Evolutionary conservation across 2,888 invertebrate genomes (phyloP).

Genomic region (Hypomecis punctinalis): DNA sequence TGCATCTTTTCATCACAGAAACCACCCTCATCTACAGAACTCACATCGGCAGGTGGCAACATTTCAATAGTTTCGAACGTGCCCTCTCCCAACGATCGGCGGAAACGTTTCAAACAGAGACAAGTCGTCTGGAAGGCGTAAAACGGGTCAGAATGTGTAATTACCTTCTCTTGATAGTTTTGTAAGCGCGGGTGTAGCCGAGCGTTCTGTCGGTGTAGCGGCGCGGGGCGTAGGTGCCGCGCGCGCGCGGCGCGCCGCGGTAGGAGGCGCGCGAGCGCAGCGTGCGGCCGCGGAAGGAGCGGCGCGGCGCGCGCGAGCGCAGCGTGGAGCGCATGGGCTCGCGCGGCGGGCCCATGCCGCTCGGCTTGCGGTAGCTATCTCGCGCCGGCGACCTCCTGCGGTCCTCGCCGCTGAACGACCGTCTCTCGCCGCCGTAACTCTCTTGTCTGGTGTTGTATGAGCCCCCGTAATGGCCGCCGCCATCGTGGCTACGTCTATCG

Average conservation of each 20-base stretch:
- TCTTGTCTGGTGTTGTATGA: slow-evolving; percentile 85
- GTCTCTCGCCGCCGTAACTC: slow-evolving; percentile 78
- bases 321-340: slow-evolving; percentile 67
- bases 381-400: slow-evolving; percentile 83
- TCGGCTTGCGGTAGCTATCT: slow-evolving; percentile 78
- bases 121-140: slow-evolving; percentile 39
- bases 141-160: slow-evolving; percentile 60
- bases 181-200: slow-evolving; percentile 75
- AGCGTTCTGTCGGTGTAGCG: slow-evolving; percentile 74
- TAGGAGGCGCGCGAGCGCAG: slow-evolving; percentile 80
- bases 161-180: slow-evolving; percentile 83
- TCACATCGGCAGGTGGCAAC: slow-evolving; percentile 12
- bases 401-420: slow-evolving; percentile 82
- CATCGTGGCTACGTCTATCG: slow-evolving; percentile 85
- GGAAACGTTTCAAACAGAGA: background rate
- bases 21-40: slow-evolving; percentile 14
- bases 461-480: slow-evolving; percentile 83
- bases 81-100: slow-evolving; percentile 10
- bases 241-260: slow-evolving; percentile 82
- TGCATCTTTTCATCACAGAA: background rate
- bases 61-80: slow-evolving; percentile 1
- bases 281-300: slow-evolving; percentile 81
- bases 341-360: slow-evolving; percentile 81
- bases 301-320: slow-evolving; percentile 83
- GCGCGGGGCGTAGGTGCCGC: slow-evolving; percentile 74